Base-by-base conservation (phyloP, 2,797 vertebrate species). In the Monodelphis domestica region DNA sequence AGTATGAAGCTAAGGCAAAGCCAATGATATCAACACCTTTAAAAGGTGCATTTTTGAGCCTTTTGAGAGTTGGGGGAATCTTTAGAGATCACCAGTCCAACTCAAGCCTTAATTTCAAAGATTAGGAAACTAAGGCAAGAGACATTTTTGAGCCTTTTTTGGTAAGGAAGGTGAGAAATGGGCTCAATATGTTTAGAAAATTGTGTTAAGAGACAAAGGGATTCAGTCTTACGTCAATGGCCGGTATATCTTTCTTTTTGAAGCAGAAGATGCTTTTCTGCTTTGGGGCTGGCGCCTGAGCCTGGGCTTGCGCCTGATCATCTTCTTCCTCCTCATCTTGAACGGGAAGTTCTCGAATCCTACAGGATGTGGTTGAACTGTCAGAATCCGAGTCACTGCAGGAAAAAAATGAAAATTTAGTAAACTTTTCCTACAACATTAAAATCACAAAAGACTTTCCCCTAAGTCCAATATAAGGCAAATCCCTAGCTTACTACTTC, bases 161-260 rank as follows among this genome's bases (percentile, higher is more conserved):
- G n/a, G 17, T 45, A 45, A n/a, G 17, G 12, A 78, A 78, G 21
- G 38, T 45, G 70, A 17, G 70, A 78, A 78, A 78, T 78, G 38
- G 70, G 70, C 70, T 78, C 70, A 78, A 9, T 45, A 17, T 78
- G 38, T 78, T 78, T 78, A 21, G 6, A 10, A 78, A 78, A 45
- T 38, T 78, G 45, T 45, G n/a, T 78, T 78, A 78, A 45, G 38
- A 45, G 45, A 45, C 10, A 45, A 70, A 11, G 15, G 59, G 10
- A 6, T 10, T 30, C 14, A 1, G 12, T 38, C 99, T 98, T 97
- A 99, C 99, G 91, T 99, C 98, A 54, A 99, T 89, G 91, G 99
- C 98, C 84, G 99, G 97, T 94, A 99, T 99, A 95, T 99, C 99
- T 95, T 99, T 99, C 38, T 98, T 98, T 98, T 98, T 99, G 6